Base-by-base conservation (phyloP, 2,797 vertebrate genomes). In the Acanthornis magna region DNA sequence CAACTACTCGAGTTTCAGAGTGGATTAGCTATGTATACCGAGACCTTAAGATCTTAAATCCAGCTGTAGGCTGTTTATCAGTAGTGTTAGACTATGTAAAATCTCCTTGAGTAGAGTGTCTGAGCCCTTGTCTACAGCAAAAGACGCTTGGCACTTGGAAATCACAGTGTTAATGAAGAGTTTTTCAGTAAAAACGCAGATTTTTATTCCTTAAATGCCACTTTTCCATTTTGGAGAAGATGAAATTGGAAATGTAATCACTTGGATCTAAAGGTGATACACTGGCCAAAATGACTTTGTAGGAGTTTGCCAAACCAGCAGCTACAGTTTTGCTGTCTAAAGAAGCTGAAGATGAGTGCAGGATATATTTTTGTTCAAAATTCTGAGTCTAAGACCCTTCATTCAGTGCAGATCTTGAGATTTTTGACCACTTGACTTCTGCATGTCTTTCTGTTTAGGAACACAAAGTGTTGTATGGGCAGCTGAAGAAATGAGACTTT, bases 1-100 rank as follows among this genome's bases (percentile, higher is more conserved):
- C 68, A 79, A 63, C 63, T 82, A 77, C 91, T 96, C 78, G 21
- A 83, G 84, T 95, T 97, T 95, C 96, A 71, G 86, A 65, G 72
- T 89, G 86, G 86, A 93, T 96, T 97, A 94, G 72, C 84, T 71
- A 38, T 65, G 61, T 94, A 27, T 75, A 85, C 43, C 1, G 12
- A 58, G 86, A 82, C 72, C 1, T 2, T 80, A 87, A 95, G 72
- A 82, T 91, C 81, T 81, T 92, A 91, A 92, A 92, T 94, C 86
- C 88, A 87, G 57, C 84, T 85, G 67, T 80, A 87, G 75, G 45
- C 83, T 93, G 67, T 94, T 91, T 87, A 80, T 82, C 72, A 62
- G 88, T 65, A 67, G 68, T 53, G 22, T 53, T 51, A 79, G 84
- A 62, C 78, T 66, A 29, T 48, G 71, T 73, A 78, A 86, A 85